These are phyloP conservation scores for Aldabrachelys gigantea DNA, from an alignment of 2,113 vertebrate genomes.

Conservation along the genomic window DNA sequence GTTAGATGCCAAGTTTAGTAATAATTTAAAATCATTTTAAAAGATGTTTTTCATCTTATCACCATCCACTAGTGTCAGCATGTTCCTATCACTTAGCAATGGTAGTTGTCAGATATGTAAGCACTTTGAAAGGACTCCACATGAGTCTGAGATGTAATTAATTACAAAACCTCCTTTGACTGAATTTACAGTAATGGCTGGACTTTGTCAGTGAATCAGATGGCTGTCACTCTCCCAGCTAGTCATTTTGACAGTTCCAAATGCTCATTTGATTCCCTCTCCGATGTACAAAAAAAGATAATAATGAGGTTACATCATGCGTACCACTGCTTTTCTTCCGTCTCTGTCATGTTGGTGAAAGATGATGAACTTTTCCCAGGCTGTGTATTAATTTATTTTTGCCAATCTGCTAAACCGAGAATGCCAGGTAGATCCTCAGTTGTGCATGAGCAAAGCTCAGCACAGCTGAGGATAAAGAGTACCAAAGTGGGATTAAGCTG, in stretches of 20 bases:
- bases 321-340: background rate
- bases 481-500: background rate
- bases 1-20: accelerated
- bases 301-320: background rate
- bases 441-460: background rate
- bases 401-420: background rate
- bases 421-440: background rate
- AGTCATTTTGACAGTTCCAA: background rate
- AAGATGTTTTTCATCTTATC: background rate
- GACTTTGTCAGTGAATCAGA: background rate
- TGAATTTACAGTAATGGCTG: background rate
- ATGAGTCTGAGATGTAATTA: background rate
- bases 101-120: background rate
- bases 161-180: constrained; percentile 5
- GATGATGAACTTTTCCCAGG: accelerated
- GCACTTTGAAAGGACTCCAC: background rate
- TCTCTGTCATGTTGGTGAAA: background rate
- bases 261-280: background rate
- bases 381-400: background rate
- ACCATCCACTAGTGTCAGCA: background rate
- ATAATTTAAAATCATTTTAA: background rate
- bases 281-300: background rate
- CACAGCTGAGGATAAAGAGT: background rate
- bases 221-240: background rate
- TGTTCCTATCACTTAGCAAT: background rate